Evolutionary conservation across 2,888 invertebrate genomes (phyloP).

Genomic region (Cryptus armator): DNA sequence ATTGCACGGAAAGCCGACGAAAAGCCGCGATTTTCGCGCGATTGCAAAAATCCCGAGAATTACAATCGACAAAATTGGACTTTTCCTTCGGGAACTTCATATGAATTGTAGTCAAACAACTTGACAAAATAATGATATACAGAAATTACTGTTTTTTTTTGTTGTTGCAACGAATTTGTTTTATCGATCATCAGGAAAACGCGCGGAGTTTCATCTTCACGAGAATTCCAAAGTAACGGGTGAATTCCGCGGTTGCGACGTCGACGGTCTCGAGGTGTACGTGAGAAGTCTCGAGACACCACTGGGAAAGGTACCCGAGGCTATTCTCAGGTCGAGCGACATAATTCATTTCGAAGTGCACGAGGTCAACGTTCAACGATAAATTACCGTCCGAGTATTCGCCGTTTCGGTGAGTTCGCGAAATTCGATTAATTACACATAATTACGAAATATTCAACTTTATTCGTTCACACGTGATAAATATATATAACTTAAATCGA

Average conservation of each 20-base stretch:
- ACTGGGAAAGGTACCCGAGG: conserved; percentile 83
- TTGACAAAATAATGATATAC: not conserved
- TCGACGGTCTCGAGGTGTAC: conserved; percentile 83
- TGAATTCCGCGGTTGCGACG: conserved; percentile 84
- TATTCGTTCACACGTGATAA: conserved; percentile 62
- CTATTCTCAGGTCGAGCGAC: conserved; percentile 84
- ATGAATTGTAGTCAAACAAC: not conserved
- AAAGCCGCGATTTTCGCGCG: too few species aligned
- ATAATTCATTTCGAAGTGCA: conserved; percentile 82
- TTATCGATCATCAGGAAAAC: conserved; percentile 78
- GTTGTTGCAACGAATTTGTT: not conserved
- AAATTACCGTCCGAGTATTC: conserved; percentile 10
- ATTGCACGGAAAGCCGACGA: too few species aligned
- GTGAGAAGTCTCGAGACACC: conserved; percentile 84
- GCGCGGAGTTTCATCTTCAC: conserved; percentile 82
- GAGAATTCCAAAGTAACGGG: conserved; percentile 84
- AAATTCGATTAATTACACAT: not conserved
- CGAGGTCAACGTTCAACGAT: conserved; percentile 67
- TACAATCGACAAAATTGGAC: not conserved
- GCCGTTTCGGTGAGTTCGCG: conserved; percentile 6
- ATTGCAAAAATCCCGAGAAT: too few species aligned
- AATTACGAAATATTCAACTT: conserved; percentile 70
- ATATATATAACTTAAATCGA: conserved; percentile 33
- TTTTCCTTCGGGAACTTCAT: not conserved
- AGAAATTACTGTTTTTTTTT: not conserved